A percentile compares a stretch with the other conserved stretches of the same genome.
Conservation (phyloP, 2,113 vertebrate genomes). For the Mirounga angustirostris region DNA sequence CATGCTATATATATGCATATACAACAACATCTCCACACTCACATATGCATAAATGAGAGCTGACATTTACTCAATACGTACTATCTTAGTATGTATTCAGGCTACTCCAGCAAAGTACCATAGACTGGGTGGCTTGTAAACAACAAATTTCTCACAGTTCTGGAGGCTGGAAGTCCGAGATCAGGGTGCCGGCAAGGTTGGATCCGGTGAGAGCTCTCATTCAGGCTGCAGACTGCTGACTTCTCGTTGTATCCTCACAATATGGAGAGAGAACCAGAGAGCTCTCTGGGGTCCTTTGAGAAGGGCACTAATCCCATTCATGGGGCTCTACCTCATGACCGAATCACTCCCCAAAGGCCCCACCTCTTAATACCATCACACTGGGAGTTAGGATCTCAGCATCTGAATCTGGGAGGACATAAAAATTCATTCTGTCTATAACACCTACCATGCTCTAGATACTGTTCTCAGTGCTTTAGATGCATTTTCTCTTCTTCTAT, state of each 20-base stretch:
- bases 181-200: neutral
- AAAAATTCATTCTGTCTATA: neutral
- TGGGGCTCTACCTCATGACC: neutral
- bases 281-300: neutral
- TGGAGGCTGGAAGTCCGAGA: neutral
- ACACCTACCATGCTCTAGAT: neutral
- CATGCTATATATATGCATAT: neutral
- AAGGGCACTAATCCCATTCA: neutral
- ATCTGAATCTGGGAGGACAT: neutral
- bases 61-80: neutral
- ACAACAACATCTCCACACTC: neutral
- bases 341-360: neutral
- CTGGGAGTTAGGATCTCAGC: neutral
- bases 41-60: neutral
- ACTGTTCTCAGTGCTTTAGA: neutral
- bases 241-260: neutral
- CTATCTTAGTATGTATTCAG: neutral
- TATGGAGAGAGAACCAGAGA: neutral
- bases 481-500: neutral
- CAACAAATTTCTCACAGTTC: neutral
- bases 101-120: neutral
- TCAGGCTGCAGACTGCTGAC: neutral
- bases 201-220: neutral
- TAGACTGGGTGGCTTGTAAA: neutral
- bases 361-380: neutral